Conservation (phyloP, 2,113 vertebrate species). For the Tragelaphus strepsiceros region DNA sequence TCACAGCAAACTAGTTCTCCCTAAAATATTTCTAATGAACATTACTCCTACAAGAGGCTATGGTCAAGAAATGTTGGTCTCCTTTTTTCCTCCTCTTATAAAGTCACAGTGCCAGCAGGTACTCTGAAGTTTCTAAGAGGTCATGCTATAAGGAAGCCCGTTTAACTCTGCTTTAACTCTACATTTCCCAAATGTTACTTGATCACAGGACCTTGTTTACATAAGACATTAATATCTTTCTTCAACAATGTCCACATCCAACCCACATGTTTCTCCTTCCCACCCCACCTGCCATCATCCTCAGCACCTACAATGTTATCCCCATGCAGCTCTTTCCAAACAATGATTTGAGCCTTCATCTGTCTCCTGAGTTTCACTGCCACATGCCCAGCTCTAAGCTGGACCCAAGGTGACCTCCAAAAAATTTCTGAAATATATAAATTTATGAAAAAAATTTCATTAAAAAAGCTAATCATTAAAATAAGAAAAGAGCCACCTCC, state of each 20-base stretch:
- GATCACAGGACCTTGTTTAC: neutral
- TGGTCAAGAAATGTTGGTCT: neutral
- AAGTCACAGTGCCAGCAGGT: neutral
- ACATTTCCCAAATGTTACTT: neutral
- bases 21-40: neutral
- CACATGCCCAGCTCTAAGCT: neutral
- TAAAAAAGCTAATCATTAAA: neutral
- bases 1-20: neutral
- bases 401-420: no score
- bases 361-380: neutral
- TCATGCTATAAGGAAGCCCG: neutral
- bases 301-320: neutral
- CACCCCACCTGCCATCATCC: neutral
- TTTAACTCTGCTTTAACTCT: neutral
- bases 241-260: neutral
- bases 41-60: neutral
- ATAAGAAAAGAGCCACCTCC: neutral
- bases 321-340: neutral
- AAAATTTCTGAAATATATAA: neutral
- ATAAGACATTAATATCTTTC: neutral
- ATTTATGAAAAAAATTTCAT: neutral
- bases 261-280: neutral
- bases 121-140: neutral
- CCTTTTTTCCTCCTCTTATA: neutral
- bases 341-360: neutral